These are phyloP conservation scores for Holothuria glaberrima DNA, from an alignment of 35 echinoderm and acorn worm species.

Conservation along the genomic window DNA sequence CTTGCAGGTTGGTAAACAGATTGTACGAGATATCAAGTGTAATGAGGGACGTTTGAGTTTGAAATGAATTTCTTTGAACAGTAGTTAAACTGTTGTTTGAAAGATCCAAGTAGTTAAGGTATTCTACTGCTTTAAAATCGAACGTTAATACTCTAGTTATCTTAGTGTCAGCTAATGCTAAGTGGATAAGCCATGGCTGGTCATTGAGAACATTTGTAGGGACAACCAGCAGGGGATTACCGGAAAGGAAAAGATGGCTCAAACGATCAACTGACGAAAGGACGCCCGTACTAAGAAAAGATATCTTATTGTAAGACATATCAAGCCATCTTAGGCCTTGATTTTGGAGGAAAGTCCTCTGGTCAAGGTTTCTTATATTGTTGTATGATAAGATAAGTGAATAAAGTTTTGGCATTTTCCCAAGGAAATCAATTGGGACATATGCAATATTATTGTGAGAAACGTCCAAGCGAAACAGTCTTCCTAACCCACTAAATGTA, in stretches of 20 bases:
- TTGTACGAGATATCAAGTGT: constrained; percentile 30
- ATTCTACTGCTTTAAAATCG: background rate
- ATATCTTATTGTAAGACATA: constrained; percentile 49
- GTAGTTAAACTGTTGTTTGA: constrained; percentile 24
- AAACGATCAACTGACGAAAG: constrained; percentile 11
- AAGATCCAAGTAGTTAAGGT: constrained; percentile 1
- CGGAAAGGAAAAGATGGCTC: background rate
- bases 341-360: background rate
- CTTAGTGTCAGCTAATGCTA: background rate
- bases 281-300: background rate
- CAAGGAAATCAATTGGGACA: constrained; percentile 6
- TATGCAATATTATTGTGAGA: constrained; percentile 4
- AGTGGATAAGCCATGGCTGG: background rate
- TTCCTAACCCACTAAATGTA: constrained; percentile 16
- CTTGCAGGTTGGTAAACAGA: background rate
- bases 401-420: constrained; percentile 32
- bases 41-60: background rate
- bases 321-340: background rate
- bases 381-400: background rate
- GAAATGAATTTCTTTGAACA: background rate
- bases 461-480: constrained; percentile 1
- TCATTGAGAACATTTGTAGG: background rate
- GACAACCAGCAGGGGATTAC: constrained; percentile 28
- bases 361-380: background rate
- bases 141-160: background rate